phyloP scores from a whole-genome alignment of 1,140 invertebrate genomes.

The Drosophila obscura region DNA sequence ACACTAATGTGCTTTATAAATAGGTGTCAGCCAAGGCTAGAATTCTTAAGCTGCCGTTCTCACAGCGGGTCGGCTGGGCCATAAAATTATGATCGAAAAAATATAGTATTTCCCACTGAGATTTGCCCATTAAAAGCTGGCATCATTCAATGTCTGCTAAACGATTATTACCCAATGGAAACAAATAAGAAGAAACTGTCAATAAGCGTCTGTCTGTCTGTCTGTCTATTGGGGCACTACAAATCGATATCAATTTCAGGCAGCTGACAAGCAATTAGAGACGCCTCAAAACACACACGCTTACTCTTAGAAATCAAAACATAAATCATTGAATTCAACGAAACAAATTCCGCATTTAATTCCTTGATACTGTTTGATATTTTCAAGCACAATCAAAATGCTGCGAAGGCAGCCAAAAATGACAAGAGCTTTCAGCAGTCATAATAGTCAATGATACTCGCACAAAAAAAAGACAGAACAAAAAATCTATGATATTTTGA shows the following conservation, averaged over 20 bases:
- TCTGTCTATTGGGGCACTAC: constrained; percentile 40
- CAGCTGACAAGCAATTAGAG: constrained; percentile 60
- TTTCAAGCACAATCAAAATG: constrained; percentile 58
- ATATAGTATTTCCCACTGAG: constrained; percentile 24
- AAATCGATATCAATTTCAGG: constrained; percentile 50
- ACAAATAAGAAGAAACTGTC: constrained; percentile 39
- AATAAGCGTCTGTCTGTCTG: constrained; percentile 35
- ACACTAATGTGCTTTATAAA: constrained; percentile 40
- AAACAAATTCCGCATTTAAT: constrained; percentile 45
- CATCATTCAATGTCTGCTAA: constrained; percentile 11
- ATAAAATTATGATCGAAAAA: constrained; percentile 12
- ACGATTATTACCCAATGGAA: constrained; percentile 13
- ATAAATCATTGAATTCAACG: constrained; percentile 64
- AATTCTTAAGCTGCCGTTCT: constrained; percentile 9
- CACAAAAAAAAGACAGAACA: constrained; percentile 1
- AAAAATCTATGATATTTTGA: constrained; percentile 59
- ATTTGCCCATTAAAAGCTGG: background rate
- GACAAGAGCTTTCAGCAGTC: constrained; percentile 72
- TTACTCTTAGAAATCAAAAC: constrained; percentile 28
- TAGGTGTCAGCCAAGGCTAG: constrained; percentile 44
- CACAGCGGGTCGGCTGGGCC: background rate
- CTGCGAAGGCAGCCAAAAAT: constrained; percentile 67
- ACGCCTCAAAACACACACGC: constrained; percentile 50
- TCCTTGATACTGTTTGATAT: constrained; percentile 41
- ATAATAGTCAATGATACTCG: constrained; percentile 51